A percentile compares a stretch with the other conserved stretches of the same genome.
Conservation (phyloP, 2,797 vertebrate genomes). For the Arrhamphus sclerolepis region DNA sequence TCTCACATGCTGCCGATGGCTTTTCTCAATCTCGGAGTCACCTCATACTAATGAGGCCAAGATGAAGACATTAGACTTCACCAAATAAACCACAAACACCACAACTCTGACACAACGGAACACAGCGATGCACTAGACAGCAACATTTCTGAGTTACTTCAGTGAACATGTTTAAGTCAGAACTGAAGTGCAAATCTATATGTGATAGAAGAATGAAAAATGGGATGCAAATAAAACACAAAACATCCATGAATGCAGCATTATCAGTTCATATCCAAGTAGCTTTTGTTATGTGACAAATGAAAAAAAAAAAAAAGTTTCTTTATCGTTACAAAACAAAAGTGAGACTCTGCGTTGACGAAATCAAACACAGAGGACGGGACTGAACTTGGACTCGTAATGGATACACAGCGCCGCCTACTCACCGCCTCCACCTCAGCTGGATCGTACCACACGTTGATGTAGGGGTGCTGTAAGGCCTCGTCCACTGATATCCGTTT, state of each 20-base stretch:
- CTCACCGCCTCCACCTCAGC: slow-evolving; percentile 99
- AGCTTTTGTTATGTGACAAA: too few relatives aligned
- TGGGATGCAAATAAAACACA: too few relatives aligned
- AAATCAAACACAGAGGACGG: slow-evolving; percentile 38
- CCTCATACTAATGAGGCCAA: slow-evolving; percentile 70
- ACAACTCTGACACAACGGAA: too few relatives aligned
- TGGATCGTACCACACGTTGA: slow-evolving; percentile 99
- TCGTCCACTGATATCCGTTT: slow-evolving; percentile 99
- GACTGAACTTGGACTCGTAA: slow-evolving; percentile 23
- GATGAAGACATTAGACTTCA: slow-evolving; percentile 59
- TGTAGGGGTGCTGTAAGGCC: slow-evolving; percentile 98
- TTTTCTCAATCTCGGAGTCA: slow-evolving; percentile 67
- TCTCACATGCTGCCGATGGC: slow-evolving; percentile 49
- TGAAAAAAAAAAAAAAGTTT: too few relatives aligned
- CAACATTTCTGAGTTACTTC: too few relatives aligned
- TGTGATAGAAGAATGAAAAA: too few relatives aligned
- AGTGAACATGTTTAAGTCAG: too few relatives aligned
- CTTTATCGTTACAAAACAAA: neutral
- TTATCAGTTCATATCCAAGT: too few relatives aligned
- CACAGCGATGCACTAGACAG: too few relatives aligned
- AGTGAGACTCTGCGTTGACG: slow-evolving; percentile 23
- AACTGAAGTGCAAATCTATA: too few relatives aligned
- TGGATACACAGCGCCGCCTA: slow-evolving; percentile 45
- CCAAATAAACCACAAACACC: slow-evolving; percentile 7
- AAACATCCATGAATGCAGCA: too few relatives aligned